Conservation (phyloP, 2,888 invertebrate species). For the Bruchidius siliquastri region DNA sequence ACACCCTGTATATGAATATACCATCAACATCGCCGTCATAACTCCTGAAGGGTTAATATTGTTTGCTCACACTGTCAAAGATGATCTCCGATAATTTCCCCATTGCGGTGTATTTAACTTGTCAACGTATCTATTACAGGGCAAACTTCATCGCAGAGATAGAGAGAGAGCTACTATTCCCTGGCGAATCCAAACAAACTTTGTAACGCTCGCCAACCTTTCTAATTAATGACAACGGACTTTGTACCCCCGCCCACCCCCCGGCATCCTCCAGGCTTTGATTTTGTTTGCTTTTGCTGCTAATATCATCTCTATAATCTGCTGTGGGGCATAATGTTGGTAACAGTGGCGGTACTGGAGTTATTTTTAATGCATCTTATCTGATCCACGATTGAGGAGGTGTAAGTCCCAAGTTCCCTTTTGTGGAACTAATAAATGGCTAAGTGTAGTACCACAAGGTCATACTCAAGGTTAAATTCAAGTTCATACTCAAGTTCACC, state of each 20-base stretch:
- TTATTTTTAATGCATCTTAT: too few relatives aligned
- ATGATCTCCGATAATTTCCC: neutral
- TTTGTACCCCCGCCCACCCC: neutral
- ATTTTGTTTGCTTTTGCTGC: neutral
- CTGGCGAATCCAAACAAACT: neutral
- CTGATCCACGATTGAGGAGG: too few relatives aligned
- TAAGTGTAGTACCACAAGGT: too few relatives aligned
- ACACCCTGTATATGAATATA: too few relatives aligned
- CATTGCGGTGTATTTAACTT: neutral
- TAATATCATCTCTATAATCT: neutral
- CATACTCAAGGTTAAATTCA: too few relatives aligned
- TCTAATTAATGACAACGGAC: neutral
- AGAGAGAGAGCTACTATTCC: neutral
- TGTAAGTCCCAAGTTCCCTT: too few relatives aligned
- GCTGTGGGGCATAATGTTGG: neutral
- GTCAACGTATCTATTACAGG: neutral
- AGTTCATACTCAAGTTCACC: too few relatives aligned
- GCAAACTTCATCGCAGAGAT: neutral
- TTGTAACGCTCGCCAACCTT: neutral
- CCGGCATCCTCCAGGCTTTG: neutral
- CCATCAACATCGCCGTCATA: too few relatives aligned
- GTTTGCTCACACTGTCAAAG: neutral
- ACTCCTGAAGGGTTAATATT: neutral
- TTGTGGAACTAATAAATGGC: too few relatives aligned
- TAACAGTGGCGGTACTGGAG: neutral